phyloP scores from a whole-genome alignment of 2,113 vertebrate genomes.

The Conger conger region DNA sequence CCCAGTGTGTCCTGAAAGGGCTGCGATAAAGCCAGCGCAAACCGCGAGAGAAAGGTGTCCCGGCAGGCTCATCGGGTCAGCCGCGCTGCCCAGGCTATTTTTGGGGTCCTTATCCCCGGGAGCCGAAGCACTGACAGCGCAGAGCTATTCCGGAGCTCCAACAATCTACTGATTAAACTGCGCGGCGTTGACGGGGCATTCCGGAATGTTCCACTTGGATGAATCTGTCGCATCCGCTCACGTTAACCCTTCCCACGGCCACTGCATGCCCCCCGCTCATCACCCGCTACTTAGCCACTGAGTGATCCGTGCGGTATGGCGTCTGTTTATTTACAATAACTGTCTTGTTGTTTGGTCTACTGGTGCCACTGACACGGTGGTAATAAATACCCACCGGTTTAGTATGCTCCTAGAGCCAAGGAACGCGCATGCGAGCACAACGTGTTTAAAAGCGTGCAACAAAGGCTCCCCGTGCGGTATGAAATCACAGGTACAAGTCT shows the following conservation, averaged over 20 bases:
- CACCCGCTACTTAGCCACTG: background rate
- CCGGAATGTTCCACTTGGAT: slow-evolving; percentile 47
- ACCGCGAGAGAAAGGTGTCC: background rate
- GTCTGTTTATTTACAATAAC: background rate
- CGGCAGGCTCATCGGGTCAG: background rate
- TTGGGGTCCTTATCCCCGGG: slow-evolving; percentile 59
- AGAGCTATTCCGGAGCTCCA: slow-evolving; percentile 61
- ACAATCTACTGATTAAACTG: slow-evolving; percentile 64
- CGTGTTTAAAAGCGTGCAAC: too few relatives aligned
- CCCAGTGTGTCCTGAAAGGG: background rate
- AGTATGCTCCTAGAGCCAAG: background rate
- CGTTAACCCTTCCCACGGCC: background rate
- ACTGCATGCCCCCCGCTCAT: background rate
- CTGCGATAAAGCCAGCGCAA: background rate
- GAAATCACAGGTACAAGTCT: too few relatives aligned
- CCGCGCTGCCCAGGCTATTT: slow-evolving; percentile 60
- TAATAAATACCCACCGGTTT: background rate
- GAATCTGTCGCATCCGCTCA: slow-evolving; percentile 5
- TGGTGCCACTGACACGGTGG: background rate
- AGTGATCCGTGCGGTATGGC: background rate
- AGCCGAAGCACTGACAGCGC: slow-evolving; percentile 38
- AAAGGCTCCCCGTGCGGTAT: too few relatives aligned
- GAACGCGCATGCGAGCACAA: too few relatives aligned
- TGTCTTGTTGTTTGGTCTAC: background rate
- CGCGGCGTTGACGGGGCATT: slow-evolving; percentile 46